Evolutionary conservation across 1,140 invertebrate genomes (phyloP), one percentile per base, ranked within the genome.

Genomic region (Bombus ignitus): DNA sequence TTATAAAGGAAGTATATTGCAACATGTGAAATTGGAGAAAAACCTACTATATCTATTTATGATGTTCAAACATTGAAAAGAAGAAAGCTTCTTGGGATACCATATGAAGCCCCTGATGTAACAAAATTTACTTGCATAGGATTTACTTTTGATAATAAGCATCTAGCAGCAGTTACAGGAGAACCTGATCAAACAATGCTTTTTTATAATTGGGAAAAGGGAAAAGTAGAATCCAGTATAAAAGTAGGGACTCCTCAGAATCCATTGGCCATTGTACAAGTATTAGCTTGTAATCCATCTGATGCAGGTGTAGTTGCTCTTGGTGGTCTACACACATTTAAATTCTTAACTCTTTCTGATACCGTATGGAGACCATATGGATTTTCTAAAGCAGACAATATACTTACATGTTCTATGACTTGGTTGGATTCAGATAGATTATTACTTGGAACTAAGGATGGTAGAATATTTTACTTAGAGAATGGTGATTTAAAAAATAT

Each of bases 161-260:
- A 97, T 92, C 93, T 99, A 25, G 96, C 97, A 42, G 97, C 97
- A 1, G 96, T 98, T 47, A 97, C 97, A 1, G 97, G 97, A 22
- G 96, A 97, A 87, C 97, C 97, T 0, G 98, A 98, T 91, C 98
- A 97, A 96, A 97, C 96, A 39, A 96, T 98, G 93, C 96, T 98
- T 76, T 97, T 97, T 92, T 99, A 97, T 94, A 97, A 97, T 91
- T 98, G 97, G 97, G 98, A 98, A 89, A 98, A 97, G 93, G 97
- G 97, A 3, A 98, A 98, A 94, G 95, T 98, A 2, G 97, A 98
- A 90, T 97, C 97, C 77, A 96, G 96, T 75, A 96, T 96, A 3
- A 97, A 97, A 94, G 96, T 97, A 70, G 96, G 97, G 88, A 97
- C 96, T 93, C 94, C 96, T 0, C 96, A 96, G 88, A 96, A 96